These are phyloP conservation scores for Thera obeliscata DNA, from an alignment of 2,888 invertebrate genomes.

Conservation along the genomic window DNA sequence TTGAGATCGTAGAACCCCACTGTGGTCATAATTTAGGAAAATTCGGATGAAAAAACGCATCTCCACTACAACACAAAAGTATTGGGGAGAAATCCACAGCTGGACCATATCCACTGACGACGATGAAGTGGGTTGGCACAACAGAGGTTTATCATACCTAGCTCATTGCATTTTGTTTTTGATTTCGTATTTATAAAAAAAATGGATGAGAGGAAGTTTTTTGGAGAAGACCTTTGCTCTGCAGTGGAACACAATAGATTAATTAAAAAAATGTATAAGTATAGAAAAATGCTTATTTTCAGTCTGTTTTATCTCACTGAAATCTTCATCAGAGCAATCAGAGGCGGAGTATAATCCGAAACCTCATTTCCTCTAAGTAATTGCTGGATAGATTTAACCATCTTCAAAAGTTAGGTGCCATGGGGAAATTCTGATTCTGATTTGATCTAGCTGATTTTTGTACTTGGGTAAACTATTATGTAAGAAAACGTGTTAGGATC, in stretches of 20 bases:
- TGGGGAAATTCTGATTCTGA: neutral
- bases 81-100: too few relatives aligned
- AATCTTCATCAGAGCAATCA: conserved; percentile 66
- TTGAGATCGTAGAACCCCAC: neutral
- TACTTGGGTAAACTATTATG: too few relatives aligned
- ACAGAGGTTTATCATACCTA: too few relatives aligned
- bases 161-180: too few relatives aligned
- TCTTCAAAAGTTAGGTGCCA: conserved; percentile 16
- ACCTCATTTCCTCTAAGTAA: conserved; percentile 76
- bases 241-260: too few relatives aligned
- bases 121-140: too few relatives aligned
- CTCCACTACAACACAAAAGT: neutral
- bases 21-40: neutral
- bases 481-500: too few relatives aligned
- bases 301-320: conserved; percentile 54
- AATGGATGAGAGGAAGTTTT: too few relatives aligned
- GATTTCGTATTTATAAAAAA: too few relatives aligned
- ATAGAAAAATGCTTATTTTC: conserved; percentile 61
- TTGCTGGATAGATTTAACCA: conserved; percentile 62
- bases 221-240: too few relatives aligned
- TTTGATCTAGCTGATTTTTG: neutral
- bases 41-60: neutral
- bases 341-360: conserved; percentile 64
- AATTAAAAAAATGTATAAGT: neutral
- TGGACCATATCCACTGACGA: too few relatives aligned